phyloP scores from a whole-genome alignment of 2,797 vertebrate species.

The Lepus oiostolus region DNA sequence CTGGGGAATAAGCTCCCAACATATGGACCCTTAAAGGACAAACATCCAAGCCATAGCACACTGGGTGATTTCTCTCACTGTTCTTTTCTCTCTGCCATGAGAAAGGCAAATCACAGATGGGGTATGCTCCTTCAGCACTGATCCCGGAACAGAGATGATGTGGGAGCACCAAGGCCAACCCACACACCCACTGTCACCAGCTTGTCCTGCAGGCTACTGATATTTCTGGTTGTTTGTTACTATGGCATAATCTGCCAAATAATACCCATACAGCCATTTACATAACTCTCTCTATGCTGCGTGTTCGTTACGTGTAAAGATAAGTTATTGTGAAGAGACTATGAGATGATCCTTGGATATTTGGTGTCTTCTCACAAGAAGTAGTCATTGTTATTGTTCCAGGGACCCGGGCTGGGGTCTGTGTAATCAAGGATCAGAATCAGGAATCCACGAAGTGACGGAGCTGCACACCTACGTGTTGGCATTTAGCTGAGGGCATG shows the following conservation, averaged over 20 bases:
- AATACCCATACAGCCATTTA: background rate
- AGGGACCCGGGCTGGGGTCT: background rate
- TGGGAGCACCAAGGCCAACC: background rate
- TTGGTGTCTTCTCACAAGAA: background rate
- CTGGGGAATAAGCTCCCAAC: no score
- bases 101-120: background rate
- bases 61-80: background rate
- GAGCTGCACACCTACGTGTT: background rate
- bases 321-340: background rate
- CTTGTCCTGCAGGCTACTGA: background rate
- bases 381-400: background rate
- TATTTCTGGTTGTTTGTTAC: background rate
- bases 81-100: constrained; percentile 26
- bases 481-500: background rate
- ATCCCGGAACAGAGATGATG: background rate
- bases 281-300: background rate
- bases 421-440: background rate
- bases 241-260: background rate
- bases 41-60: background rate
- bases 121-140: background rate
- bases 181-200: background rate
- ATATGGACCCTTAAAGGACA: no score
- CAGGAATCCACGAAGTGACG: background rate
- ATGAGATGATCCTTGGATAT: background rate
- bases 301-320: background rate